These are phyloP conservation scores for Rotaria socialis DNA, from an alignment of 2,888 invertebrate genomes.

Conservation along the genomic window DNA sequence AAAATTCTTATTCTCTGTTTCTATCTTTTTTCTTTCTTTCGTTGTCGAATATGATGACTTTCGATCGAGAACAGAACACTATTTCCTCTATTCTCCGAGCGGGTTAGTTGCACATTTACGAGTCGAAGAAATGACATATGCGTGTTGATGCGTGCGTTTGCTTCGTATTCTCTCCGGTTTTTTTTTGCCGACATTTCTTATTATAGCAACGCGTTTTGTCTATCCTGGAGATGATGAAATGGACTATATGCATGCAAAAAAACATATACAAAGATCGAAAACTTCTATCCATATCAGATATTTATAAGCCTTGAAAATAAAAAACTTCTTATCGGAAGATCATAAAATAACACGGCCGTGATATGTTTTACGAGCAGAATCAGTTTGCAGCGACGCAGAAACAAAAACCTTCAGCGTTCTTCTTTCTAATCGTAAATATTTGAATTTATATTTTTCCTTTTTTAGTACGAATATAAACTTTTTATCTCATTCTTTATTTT, in stretches of 20 bases:
- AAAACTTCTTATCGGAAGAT: neutral
- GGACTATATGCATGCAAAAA: neutral
- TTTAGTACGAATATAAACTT: neutral
- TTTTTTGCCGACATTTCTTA: conserved; percentile 23
- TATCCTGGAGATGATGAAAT: neutral
- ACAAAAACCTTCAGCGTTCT: neutral
- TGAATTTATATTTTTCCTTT: neutral
- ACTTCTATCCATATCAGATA: neutral
- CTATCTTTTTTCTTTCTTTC: neutral
- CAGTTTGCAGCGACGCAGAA: neutral
- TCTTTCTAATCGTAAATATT: neutral
- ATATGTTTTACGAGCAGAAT: neutral
- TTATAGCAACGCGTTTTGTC: neutral
- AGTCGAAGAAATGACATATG: conserved; percentile 32
- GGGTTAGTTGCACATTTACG: neutral
- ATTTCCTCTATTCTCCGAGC: conserved; percentile 17
- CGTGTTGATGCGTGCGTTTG: neutral
- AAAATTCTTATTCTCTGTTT: neutral
- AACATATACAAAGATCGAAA: neutral
- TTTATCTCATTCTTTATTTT: neutral
- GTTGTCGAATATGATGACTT: conserved; percentile 26
- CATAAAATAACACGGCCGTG: conserved; percentile 21
- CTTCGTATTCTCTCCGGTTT: neutral
- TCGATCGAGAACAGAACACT: conserved; percentile 2
- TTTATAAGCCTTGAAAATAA: neutral